Percentiles rank a stretch among this genome's conserved stretches.
These are phyloP conservation scores for Papilio polytes DNA, from an alignment of 1,140 invertebrate genomes.

Conservation along the genomic window DNA sequence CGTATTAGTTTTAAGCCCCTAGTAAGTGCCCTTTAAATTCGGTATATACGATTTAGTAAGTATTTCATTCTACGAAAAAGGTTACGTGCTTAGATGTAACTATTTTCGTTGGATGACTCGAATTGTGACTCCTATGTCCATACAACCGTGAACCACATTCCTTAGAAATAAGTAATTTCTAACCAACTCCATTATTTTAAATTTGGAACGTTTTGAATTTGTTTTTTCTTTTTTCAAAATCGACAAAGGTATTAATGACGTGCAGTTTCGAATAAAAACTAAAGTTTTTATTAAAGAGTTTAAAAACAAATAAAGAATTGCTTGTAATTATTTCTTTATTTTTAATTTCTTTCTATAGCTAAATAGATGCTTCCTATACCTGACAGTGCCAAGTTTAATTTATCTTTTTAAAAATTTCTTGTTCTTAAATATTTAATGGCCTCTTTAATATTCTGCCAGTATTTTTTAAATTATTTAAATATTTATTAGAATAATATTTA, in stretches of 20 bases:
- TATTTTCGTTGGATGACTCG: neutral
- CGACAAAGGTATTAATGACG: neutral
- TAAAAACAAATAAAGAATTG: neutral
- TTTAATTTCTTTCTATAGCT: slow-evolving; percentile 38
- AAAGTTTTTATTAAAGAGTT: neutral
- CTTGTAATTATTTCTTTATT: neutral
- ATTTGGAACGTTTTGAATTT: neutral
- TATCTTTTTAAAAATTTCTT: slow-evolving; percentile 31
- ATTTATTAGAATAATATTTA: slow-evolving; percentile 42
- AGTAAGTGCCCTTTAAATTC: slow-evolving; percentile 76
- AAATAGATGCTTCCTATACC: slow-evolving; percentile 46
- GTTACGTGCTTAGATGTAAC: neutral
- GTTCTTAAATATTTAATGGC: slow-evolving; percentile 38
- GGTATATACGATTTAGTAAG: slow-evolving; percentile 54
- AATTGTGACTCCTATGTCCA: slow-evolving; percentile 47
- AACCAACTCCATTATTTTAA: slow-evolving; percentile 40
- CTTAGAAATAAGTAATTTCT: slow-evolving; percentile 74
- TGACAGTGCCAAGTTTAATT: slow-evolving; percentile 53
- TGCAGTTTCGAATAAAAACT: slow-evolving; percentile 12
- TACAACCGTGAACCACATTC: slow-evolving; percentile 72
- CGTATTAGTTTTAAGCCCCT: slow-evolving; percentile 53
- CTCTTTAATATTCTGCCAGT: slow-evolving; percentile 36
- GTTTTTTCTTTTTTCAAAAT: slow-evolving; percentile 26
- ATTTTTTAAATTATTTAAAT: slow-evolving; percentile 39
- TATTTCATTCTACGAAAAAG: slow-evolving; percentile 19